Conservation (phyloP, 2,113 vertebrate genomes). For the Eclectus roratus region DNA sequence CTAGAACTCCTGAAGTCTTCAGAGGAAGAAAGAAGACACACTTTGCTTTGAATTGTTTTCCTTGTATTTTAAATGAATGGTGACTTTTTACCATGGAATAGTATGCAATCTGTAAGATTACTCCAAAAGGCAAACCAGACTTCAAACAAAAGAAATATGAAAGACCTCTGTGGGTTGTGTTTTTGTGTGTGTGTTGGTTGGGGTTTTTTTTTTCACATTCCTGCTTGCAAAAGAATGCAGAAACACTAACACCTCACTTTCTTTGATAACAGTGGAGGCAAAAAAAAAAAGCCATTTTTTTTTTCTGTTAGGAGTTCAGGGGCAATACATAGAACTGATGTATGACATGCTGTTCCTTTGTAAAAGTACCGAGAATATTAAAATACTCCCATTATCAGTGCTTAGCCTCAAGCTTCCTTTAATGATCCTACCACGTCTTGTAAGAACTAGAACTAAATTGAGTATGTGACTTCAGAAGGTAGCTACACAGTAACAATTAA, state of each 20-base stretch:
- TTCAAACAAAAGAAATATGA: not conserved
- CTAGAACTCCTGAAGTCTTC: not conserved
- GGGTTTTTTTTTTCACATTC: not conserved
- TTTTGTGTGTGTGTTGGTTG: not conserved
- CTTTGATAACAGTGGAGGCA: not conserved
- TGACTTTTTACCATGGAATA: not conserved
- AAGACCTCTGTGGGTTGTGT: not conserved
- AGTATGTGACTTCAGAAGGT: constrained; percentile 70
- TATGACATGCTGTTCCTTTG: constrained; percentile 60
- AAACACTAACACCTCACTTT: not conserved
- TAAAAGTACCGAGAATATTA: constrained; percentile 70
- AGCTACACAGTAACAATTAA: constrained; percentile 73
- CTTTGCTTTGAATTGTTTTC: not conserved
- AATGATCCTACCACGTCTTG: constrained; percentile 73
- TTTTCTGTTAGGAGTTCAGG: constrained; percentile 20
- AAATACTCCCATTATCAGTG: constrained; percentile 69
- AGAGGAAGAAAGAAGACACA: not conserved
- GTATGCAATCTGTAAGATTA: not conserved
- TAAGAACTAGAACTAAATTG: constrained; percentile 68
- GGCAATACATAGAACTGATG: constrained; percentile 37
- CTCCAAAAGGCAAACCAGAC: not conserved
- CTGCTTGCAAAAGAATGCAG: not conserved
- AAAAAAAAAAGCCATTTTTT: not conserved
- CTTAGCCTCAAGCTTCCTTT: constrained; percentile 75
- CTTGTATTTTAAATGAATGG: not conserved